Base-by-base conservation (phyloP, 2,797 vertebrate species). In the Podargus strigoides region DNA sequence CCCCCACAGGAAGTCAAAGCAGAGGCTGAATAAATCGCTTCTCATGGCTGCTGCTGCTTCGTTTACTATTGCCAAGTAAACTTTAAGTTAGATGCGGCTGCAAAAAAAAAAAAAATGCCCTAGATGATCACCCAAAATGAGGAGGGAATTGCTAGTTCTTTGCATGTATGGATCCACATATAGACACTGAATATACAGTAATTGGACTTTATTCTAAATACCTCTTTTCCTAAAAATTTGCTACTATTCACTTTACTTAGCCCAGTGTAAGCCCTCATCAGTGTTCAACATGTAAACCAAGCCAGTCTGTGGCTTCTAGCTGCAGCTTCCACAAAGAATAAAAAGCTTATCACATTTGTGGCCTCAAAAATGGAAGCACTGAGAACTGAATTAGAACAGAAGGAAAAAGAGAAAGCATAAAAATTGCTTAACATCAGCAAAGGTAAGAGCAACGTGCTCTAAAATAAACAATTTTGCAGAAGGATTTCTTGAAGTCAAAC, bases 101-200 rank as follows among this genome's bases (percentile, higher is more conserved):
- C 36, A 58, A 36, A 66, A 84, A 68, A 6, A n/a, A n/a, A n/a
- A 1, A 60, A 21, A 47, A 36, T 2, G 9, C 23, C 17, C n/a
- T 60, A 59, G 13, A 24, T 39, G 34, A 49, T 9, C 36, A 52
- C 9, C 8, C 37, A 14, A 44, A 60, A 34, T 32, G 30, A 53
- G 28, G 14, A 28, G 12, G 12, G 20, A 64, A n/a, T 10, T 47
- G 32, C 18, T 21, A 36, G 9, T 12, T 62, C 41, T 56, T 19
- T 60, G 6, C 14, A 52, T 1, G 9, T 3, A 5, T 8, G 2
- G 27, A 58, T 36, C 56, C 1, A 2, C 10, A 7, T 7, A 9
- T 0, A 17, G 44, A 9, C 12, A 28, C 1, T n/a, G 27, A 70
- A 47, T 22, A 47, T 7, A 22, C 0, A 49, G 8, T 15, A 32